Percentiles rank a stretch among this genome's conserved stretches.
These are phyloP conservation scores for Melinaea menophilus DNA, from an alignment of 2,888 invertebrate species.

Conservation along the genomic window DNA sequence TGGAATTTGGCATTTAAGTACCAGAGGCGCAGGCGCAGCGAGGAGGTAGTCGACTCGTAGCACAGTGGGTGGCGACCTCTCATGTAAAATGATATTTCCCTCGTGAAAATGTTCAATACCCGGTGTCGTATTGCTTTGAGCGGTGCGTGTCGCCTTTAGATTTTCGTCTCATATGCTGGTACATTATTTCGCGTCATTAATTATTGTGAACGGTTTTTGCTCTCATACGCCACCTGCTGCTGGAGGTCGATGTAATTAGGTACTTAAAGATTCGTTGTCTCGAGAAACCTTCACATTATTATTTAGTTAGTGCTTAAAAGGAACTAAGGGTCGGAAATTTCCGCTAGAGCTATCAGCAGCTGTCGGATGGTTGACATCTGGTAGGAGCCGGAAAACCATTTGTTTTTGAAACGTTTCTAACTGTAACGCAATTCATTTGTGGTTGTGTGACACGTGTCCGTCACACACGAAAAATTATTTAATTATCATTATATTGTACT, in stretches of 20 bases:
- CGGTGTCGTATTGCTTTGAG: slow-evolving; percentile 66
- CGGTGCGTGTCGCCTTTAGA: slow-evolving; percentile 67
- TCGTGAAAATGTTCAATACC: slow-evolving; percentile 72
- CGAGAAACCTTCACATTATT: slow-evolving; percentile 33
- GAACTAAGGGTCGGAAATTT: slow-evolving; percentile 3
- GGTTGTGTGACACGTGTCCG: slow-evolving; percentile 48
- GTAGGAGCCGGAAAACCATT: slow-evolving; percentile 67
- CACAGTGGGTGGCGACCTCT: slow-evolving; percentile 68
- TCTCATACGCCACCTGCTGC: slow-evolving; percentile 70
- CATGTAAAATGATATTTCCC: slow-evolving; percentile 74
- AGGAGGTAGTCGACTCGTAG: slow-evolving; percentile 41
- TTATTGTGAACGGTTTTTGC: slow-evolving; percentile 69
- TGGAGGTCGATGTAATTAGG: slow-evolving; percentile 59
- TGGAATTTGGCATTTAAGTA: slow-evolving; percentile 30
- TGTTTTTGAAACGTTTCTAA: slow-evolving; percentile 48
- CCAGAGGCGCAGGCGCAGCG: slow-evolving; percentile 44
- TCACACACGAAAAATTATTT: slow-evolving; percentile 34
- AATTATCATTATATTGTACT: slow-evolving; percentile 10
- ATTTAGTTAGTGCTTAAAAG: not conserved
- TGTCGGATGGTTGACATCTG: slow-evolving; percentile 78
- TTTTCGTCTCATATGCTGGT: slow-evolving; percentile 75
- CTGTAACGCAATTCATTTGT: slow-evolving; percentile 38
- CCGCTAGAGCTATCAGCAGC: slow-evolving; percentile 43
- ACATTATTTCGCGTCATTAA: slow-evolving; percentile 76
- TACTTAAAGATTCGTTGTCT: slow-evolving; percentile 54